These are phyloP conservation scores for Acrossocheilus fasciatus DNA, from an alignment of 2,797 vertebrate species.

Conservation along the genomic window DNA sequence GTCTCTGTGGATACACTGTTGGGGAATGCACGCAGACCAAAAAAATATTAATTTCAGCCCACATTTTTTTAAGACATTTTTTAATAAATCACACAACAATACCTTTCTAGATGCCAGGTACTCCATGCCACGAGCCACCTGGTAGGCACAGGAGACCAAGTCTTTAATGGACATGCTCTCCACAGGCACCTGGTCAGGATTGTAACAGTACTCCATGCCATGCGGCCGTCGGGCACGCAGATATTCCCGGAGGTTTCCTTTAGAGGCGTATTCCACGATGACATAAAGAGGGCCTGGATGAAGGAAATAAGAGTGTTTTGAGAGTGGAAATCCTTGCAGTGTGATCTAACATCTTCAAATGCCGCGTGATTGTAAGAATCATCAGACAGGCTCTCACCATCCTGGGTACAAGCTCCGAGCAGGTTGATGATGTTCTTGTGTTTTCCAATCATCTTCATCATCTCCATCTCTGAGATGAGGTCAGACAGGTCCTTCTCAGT, in stretches of 20 bases:
- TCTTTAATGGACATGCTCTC: conserved; percentile 97
- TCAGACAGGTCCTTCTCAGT: conserved; percentile 89
- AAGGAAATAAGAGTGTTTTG: background rate
- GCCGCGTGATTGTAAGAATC: background rate
- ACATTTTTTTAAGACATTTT: background rate
- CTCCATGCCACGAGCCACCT: conserved; percentile 97
- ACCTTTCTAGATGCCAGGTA: conserved; percentile 99
- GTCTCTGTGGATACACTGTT: conserved; percentile 97
- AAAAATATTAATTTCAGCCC: background rate
- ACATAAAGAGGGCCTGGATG: conserved; percentile 95
- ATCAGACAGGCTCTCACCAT: conserved; percentile 73
- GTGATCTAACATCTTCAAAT: background rate
- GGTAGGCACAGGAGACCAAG: conserved; percentile 96
- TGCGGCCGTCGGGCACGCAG: conserved; percentile 92
- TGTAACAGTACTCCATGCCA: conserved; percentile 98
- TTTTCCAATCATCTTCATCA: conserved; percentile 94
- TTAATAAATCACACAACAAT: conserved; percentile 14
- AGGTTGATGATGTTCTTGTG: conserved; percentile 94
- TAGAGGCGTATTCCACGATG: conserved; percentile 96
- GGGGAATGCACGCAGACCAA: background rate
- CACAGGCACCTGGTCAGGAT: conserved; percentile 86
- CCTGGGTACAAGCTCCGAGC: conserved; percentile 88
- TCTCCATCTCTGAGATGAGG: conserved; percentile 91
- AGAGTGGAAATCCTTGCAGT: background rate
- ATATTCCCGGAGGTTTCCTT: conserved; percentile 97